phyloP scores from a whole-genome alignment of 2,797 vertebrate genomes.

The Acrocephalus scirpaceus region DNA sequence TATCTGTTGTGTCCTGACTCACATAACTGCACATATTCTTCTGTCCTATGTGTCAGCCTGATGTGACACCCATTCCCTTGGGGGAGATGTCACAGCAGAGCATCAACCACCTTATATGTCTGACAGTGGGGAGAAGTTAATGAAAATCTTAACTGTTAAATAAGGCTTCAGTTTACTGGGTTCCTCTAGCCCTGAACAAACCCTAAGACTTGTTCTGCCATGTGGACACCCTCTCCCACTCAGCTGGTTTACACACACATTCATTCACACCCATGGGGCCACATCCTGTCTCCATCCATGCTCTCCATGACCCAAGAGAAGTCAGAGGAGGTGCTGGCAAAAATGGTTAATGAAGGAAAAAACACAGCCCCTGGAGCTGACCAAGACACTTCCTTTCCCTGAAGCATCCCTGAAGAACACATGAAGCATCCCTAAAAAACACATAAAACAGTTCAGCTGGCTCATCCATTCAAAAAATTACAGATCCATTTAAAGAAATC shows the following conservation, averaged over 20 bases:
- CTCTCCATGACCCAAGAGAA: background rate
- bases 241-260: background rate
- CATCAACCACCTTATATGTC: background rate
- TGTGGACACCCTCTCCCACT: background rate
- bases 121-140: background rate
- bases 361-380: background rate
- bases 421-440: fast-evolving
- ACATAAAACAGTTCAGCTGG: background rate
- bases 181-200: background rate
- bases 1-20: background rate
- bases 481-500: background rate
- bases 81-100: background rate
- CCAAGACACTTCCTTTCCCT: background rate
- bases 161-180: background rate
- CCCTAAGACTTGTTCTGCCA: background rate
- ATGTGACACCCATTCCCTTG: background rate
- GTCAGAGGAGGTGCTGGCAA: background rate
- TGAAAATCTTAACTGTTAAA: background rate
- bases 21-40: background rate
- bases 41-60: background rate
- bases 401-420: background rate
- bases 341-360: background rate
- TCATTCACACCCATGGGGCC: background rate
- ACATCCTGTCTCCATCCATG: background rate
- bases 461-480: background rate